Evolutionary conservation across 2,113 vertebrate species (phyloP).

Genomic region (Actinemys pallida): DNA sequence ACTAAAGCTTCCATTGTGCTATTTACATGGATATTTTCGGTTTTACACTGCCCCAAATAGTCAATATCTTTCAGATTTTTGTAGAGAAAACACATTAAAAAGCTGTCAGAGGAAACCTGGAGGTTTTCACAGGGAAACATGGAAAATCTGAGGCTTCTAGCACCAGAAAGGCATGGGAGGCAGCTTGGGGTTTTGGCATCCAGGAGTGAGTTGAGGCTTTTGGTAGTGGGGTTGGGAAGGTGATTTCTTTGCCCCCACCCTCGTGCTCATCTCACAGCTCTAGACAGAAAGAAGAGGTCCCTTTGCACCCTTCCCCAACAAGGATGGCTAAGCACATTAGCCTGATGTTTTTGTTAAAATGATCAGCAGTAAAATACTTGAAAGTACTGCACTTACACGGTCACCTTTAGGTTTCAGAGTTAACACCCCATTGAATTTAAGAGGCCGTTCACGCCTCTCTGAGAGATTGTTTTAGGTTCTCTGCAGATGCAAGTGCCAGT

Average conservation of each 20-base stretch:
- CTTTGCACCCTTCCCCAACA: rapidly evolving
- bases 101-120: neutral
- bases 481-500: no score
- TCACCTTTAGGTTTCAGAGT: neutral
- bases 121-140: rapidly evolving
- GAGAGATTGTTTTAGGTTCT: neutral
- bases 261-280: rapidly evolving
- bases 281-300: neutral
- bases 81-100: rapidly evolving
- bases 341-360: neutral
- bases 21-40: neutral
- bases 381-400: neutral
- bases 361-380: neutral
- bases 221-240: neutral
- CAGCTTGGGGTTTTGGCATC: neutral
- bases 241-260: rapidly evolving
- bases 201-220: neutral
- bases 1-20: neutral
- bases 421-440: rapidly evolving
- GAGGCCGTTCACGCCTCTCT: rapidly evolving
- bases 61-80: neutral
- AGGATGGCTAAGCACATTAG: rapidly evolving
- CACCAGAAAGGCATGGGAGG: neutral
- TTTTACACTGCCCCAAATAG: rapidly evolving
- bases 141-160: no score